These are phyloP conservation scores for Pandemis cinnamomeana DNA, from an alignment of 2,888 invertebrate genomes.

Conservation along the genomic window DNA sequence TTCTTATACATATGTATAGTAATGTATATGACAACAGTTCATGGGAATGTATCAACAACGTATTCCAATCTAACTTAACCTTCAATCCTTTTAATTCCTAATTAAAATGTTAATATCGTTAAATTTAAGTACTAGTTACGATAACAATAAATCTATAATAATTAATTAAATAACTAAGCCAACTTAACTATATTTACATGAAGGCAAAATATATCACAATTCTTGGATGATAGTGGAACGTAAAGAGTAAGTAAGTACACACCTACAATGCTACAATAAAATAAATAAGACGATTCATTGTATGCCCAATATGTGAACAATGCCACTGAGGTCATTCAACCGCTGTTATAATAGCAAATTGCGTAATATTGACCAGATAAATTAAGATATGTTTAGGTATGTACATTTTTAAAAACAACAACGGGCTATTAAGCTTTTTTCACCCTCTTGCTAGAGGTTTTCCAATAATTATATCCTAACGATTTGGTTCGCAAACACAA, in stretches of 20 bases:
- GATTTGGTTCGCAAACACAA: too few species aligned
- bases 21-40: neutral
- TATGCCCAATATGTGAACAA: neutral
- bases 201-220: conserved; percentile 64
- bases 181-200: conserved; percentile 47
- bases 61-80: neutral
- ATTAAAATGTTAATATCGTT: neutral
- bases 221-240: conserved; percentile 52
- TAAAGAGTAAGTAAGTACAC: conserved; percentile 36
- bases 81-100: neutral
- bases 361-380: neutral
- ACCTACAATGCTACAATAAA: neutral
- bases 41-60: neutral
- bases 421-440: neutral
- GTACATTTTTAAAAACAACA: neutral
- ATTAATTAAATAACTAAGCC: conserved; percentile 30
- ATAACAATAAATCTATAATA: neutral
- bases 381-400: neutral
- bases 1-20: neutral
- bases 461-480: too few species aligned
- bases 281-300: neutral
- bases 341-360: conserved; percentile 1
- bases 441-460: neutral
- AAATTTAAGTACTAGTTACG: neutral
- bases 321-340: neutral